phyloP scores from a whole-genome alignment of 2,888 invertebrate genomes.

The Tenodera sinensis region DNA sequence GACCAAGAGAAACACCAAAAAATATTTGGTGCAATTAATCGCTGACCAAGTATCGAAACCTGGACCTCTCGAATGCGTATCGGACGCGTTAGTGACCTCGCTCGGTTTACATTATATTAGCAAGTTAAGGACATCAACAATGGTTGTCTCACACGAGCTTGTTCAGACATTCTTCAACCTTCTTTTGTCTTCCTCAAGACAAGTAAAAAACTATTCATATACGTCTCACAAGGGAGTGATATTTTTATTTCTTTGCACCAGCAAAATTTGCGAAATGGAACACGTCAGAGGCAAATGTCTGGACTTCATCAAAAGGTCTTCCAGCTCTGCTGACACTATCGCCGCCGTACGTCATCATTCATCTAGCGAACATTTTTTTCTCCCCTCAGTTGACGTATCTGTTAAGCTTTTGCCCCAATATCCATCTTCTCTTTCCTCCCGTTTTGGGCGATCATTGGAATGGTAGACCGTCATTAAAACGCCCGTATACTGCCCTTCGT shows the following conservation, averaged over 20 bases:
- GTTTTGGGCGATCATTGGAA: neutral
- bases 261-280: neutral
- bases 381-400: neutral
- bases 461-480: neutral
- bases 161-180: neutral
- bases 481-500: neutral
- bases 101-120: no score
- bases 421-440: neutral
- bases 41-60: no score
- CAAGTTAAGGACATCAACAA: no score
- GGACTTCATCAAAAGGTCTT: slow-evolving; percentile 7
- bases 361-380: neutral
- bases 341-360: neutral
- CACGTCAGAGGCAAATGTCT: slow-evolving; percentile 8
- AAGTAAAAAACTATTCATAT: neutral
- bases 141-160: no score
- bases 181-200: neutral
- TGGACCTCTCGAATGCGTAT: no score
- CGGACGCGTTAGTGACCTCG: no score
- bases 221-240: neutral
- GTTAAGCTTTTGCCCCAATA: neutral
- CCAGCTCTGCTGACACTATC: neutral
- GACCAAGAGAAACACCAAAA: no score
- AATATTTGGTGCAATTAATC: no score
- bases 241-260: neutral